Evolutionary conservation across 2,113 vertebrate species (phyloP).

Genomic region (Siniperca chuatsi): DNA sequence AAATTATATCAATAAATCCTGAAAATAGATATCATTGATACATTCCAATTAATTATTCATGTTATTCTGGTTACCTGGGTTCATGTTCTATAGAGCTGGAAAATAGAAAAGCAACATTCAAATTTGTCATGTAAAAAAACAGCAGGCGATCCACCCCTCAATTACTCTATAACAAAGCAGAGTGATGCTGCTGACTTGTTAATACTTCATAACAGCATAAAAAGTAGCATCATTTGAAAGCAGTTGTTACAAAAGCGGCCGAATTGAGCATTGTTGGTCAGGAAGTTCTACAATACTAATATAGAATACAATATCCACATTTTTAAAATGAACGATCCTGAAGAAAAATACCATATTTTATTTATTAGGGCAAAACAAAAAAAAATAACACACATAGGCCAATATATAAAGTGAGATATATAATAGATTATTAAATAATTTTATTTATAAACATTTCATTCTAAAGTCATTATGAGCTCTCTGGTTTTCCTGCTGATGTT

Average conservation of each 20-base stretch:
- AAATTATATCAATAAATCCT: not conserved
- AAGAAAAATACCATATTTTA: not conserved
- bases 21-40: slow-evolving; percentile 23
- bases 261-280: not conserved
- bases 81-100: not conserved
- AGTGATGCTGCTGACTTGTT: not conserved
- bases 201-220: not conserved
- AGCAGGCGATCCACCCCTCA: not conserved
- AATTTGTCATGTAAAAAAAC: not conserved
- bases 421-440: not conserved
- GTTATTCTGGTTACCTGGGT: not conserved
- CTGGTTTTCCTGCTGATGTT: slow-evolving; percentile 40
- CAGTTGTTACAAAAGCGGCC: not conserved
- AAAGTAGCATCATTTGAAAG: not conserved
- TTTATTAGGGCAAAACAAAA: not conserved
- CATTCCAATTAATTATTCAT: slow-evolving; percentile 26
- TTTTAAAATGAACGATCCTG: not conserved
- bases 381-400: not conserved
- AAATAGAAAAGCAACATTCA: slow-evolving; percentile 1
- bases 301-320: not conserved
- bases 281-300: not conserved
- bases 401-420: not conserved
- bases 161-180: not conserved
- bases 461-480: not conserved
- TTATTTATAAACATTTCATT: not conserved